Base-by-base conservation (phyloP, 2,113 vertebrate genomes). In the Campylorhamphus procurvoides region DNA sequence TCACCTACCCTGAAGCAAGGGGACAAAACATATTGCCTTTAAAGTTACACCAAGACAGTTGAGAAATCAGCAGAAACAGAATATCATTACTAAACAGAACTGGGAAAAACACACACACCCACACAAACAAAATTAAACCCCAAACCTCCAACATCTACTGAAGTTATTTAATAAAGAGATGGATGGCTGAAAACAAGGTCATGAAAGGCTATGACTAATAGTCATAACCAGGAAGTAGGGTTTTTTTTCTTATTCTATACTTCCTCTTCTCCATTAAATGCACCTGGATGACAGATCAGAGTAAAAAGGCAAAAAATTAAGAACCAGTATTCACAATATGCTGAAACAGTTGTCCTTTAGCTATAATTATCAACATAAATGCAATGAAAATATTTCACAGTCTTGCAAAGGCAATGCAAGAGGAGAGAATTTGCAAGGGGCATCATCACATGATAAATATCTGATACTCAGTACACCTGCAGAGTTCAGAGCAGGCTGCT, bases 391-490 rank as follows among this genome's bases (percentile, higher is more conserved):
- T 29, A 68, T 18, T 72, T 29, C 60, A 58, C 5, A 35, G 5
- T 25, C 56, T 58, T 84, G 68, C 39, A 87, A 81, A 82, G 12
- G 20, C 69, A 87, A 46, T 9, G 18, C 44, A 76, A 89, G 55
- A 68, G 7, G 4, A 29, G 73, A 73, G 7, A 11, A 23, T 47
- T 71, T 47, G 46, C 0, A 0, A 52, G 24, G 12, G 16, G 5
- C 28, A 63, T 33, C 28, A 63, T 33, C 28, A 50, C 1, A 1
- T 6, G 47, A 6, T 5, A 23, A 47, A 56, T 25, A 40, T 19
- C 25, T 24, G 42, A 49, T 18, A 80, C 15, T 9, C 16, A 33
- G 24, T 9, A 56, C 3, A 55, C 2, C 50, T 40, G 33, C 44
- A 76, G 50, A 84, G 46, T 49, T 68, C 58, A 72, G 53, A 68